Evolutionary conservation across 2,888 invertebrate genomes (phyloP).

Genomic region (Amphipoea oculea): DNA sequence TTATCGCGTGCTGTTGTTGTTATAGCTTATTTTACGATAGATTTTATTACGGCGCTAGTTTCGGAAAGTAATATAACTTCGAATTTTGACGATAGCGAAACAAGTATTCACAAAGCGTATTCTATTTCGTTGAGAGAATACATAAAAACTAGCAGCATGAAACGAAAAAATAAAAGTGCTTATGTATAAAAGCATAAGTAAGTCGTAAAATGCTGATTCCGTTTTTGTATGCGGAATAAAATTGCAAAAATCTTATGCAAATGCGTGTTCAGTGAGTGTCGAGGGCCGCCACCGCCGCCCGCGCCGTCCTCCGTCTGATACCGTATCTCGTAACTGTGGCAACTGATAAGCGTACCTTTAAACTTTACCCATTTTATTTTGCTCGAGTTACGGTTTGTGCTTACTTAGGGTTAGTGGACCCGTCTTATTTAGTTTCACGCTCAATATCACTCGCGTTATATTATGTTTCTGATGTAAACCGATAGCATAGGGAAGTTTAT

Average conservation of each 20-base stretch:
- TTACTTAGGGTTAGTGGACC: constrained; percentile 39
- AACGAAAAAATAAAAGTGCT: constrained; percentile 57
- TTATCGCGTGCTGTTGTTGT: constrained; percentile 58
- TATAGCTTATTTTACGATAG: constrained; percentile 63
- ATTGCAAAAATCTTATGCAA: constrained; percentile 73
- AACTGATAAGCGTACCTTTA: constrained; percentile 60
- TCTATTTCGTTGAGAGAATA: constrained; percentile 60
- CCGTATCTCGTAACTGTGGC: constrained; percentile 53
- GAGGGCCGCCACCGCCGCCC: constrained; percentile 35
- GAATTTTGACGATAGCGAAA: constrained; percentile 58
- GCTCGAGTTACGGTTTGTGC: constrained; percentile 42
- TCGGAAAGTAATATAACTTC: constrained; percentile 61
- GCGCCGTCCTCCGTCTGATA: constrained; percentile 47
- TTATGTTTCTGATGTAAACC: constrained; percentile 60
- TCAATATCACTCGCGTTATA: constrained; percentile 44
- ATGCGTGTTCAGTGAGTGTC: constrained; percentile 64
- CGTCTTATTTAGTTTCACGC: constrained; percentile 48
- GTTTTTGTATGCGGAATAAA: constrained; percentile 68
- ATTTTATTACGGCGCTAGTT: constrained; percentile 65
- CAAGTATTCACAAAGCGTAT: constrained; percentile 59
- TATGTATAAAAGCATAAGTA: constrained; percentile 62
- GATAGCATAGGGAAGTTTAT: constrained; percentile 31
- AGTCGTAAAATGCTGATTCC: constrained; percentile 71
- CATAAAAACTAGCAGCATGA: constrained; percentile 57
- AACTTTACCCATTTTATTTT: constrained; percentile 57